Conservation (phyloP, 2,113 vertebrate genomes). For the Podarcis cretensis region DNA sequence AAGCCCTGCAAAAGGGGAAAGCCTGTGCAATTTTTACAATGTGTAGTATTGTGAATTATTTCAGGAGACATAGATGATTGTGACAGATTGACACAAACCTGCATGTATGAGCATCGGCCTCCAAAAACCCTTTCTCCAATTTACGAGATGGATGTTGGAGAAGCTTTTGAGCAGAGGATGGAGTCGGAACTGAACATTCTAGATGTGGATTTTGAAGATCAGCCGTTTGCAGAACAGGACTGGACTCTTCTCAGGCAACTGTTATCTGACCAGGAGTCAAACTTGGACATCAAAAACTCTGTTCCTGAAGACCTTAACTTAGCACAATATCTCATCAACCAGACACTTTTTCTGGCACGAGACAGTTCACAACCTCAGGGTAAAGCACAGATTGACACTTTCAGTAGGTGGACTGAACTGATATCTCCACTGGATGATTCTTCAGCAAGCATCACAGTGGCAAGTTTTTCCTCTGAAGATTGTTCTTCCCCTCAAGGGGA, state of each 20-base stretch:
- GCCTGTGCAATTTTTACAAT: slow-evolving; percentile 91
- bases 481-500: slow-evolving; percentile 95
- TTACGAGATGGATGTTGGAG: slow-evolving; percentile 93
- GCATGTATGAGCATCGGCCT: slow-evolving; percentile 91
- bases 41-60: slow-evolving; percentile 99
- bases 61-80: slow-evolving; percentile 99
- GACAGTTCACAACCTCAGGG: slow-evolving; percentile 88
- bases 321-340: slow-evolving; percentile 98
- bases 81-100: slow-evolving; percentile 97
- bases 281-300: slow-evolving; percentile 90
- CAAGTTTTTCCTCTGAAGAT: slow-evolving; percentile 96
- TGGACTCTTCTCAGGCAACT: slow-evolving; percentile 94
- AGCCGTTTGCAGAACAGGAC: slow-evolving; percentile 92
- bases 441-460: slow-evolving; percentile 92
- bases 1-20: slow-evolving; percentile 74
- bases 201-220: slow-evolving; percentile 79
- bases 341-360: slow-evolving; percentile 92
- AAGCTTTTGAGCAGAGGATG: slow-evolving; percentile 87
- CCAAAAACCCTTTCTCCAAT: slow-evolving; percentile 98
- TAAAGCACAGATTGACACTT: slow-evolving; percentile 86
- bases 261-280: slow-evolving; percentile 91
- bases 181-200: slow-evolving; percentile 81
- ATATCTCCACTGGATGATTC: slow-evolving; percentile 94
- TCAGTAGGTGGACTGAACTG: slow-evolving; percentile 92
- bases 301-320: slow-evolving; percentile 97